Percentiles rank a stretch among this genome's conserved stretches.
These are phyloP conservation scores for Alexandromys oeconomus DNA, from an alignment of 2,797 vertebrate species.

Conservation along the genomic window DNA sequence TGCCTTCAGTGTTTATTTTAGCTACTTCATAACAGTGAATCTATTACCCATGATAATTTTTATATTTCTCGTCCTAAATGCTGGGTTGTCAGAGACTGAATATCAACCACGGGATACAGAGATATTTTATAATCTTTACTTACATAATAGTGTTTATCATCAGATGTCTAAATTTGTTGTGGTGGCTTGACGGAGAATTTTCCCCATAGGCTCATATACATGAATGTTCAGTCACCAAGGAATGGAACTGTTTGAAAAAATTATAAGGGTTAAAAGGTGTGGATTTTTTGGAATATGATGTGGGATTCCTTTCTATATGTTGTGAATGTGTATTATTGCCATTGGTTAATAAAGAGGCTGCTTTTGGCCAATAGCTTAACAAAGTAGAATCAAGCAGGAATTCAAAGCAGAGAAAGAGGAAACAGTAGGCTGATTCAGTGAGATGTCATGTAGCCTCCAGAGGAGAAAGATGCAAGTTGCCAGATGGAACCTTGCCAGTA, in stretches of 20 bases:
- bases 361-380: no score
- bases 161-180: not conserved
- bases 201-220: not conserved
- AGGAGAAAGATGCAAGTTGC: no score
- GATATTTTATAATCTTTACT: not conserved
- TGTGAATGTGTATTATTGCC: no score
- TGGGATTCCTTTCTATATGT: no score
- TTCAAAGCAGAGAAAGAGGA: no score
- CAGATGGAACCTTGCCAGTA: no score
- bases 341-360: no score
- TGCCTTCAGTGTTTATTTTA: conserved; percentile 8
- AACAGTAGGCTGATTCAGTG: no score
- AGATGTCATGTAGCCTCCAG: no score
- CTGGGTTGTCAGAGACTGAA: not conserved
- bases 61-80: not conserved
- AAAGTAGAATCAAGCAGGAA: no score
- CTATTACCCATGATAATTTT: not conserved
- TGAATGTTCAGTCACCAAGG: not conserved
- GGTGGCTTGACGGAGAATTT: not conserved
- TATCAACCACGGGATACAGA: not conserved
- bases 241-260: not conserved
- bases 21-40: not conserved
- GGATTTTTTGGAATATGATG: not conserved
- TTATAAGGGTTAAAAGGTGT: not conserved
- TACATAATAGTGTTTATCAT: not conserved